Base-by-base conservation (phyloP, 2,113 vertebrate genomes). In the Podocnemis expansa region DNA sequence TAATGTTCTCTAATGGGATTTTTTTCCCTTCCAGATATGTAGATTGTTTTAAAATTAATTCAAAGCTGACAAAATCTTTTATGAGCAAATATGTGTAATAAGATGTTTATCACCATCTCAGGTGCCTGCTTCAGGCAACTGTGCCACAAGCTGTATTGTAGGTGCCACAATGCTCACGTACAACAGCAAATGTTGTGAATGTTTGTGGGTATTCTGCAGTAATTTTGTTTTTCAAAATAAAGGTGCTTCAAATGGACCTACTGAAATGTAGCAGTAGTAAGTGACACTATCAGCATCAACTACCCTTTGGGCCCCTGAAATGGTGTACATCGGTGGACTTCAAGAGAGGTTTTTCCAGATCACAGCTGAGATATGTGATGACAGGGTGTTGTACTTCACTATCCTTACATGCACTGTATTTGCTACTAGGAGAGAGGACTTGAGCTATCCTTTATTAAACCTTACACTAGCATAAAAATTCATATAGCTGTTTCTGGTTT, bases 291-390 rank as follows among this genome's bases (percentile, higher is more conserved):
- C 9, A 29, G 2, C 78, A 47, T 0, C 31, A 7, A 52, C 34
- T 67, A 16, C 63, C n/a, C n/a, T 67, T 9, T 67, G n/a, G 17
- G 63, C n/a, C 60, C 34, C 16, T 91, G 43, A 88, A 95, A 81
- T 85, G 4, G 8, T 73, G 9, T 24, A 21, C 41, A 51, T 45
- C 38, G 63, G n/a, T 70, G 63, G n/a, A 38, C 63, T 70, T 38
- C 63, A 38, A 22, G 21, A 38, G 19, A 38, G n/a, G n/a, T 31
- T 70, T 38, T 19, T 38, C n/a, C 63, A 70, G 21, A 21, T 38
- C 34, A 38, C 19, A 22, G 8, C 22, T 70, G 8, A 38, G 16
- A 38, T 19, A 0, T 86, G 84, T 88, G 54, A 52, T 86, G 21
- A 34, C 5, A 70, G 34, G 52, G 5, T 29, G 4, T 87, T 83